Base-by-base conservation (phyloP, 2,888 invertebrate genomes). In the Amaurobius ferox region DNA sequence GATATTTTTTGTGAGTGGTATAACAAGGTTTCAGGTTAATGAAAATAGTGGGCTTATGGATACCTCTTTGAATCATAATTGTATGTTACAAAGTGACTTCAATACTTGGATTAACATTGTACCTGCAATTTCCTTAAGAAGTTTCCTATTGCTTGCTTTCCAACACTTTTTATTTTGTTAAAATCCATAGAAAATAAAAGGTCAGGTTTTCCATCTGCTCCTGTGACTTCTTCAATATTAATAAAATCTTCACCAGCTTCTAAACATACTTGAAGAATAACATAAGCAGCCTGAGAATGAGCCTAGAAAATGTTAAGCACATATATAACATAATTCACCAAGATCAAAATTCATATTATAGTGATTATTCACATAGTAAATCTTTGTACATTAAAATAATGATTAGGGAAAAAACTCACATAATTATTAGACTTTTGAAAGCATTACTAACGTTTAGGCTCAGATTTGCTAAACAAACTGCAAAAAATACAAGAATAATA, bases 81-180 rank as follows among this genome's bases (percentile, higher is more conserved):
- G n/a, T n/a, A n/a, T n/a, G n/a, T n/a, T n/a, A n/a, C n/a, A n/a
- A n/a, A n/a, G n/a, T n/a, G n/a, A n/a, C n/a, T n/a, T n/a, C n/a
- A n/a, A n/a, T n/a, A n/a, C n/a, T n/a, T n/a, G n/a, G n/a, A n/a
- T n/a, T n/a, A n/a, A n/a, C n/a, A n/a, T n/a, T n/a, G n/a, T n/a
- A n/a, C 93, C 92, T 98, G 98, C 55, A 98, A 92, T 91, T 97
- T 96, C 81, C 94, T 93, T 55, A 98, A 93, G 91, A 98, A 98
- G 9, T 96, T 94, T 90, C 94, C 95, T 87, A 97, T 94, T 61
- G 97, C 97, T 89, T 94, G 94, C 90, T 95, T 95, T 13, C 98
- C 98, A 74, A 96, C 95, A 0, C 95, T 94, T 76, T 93, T 93
- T 73, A 98, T 94, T 90, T 96, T 96, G 26, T 94, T 93, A 80